phyloP scores from a whole-genome alignment of 1,140 invertebrate genomes.

The Chlorops oryzae region DNA sequence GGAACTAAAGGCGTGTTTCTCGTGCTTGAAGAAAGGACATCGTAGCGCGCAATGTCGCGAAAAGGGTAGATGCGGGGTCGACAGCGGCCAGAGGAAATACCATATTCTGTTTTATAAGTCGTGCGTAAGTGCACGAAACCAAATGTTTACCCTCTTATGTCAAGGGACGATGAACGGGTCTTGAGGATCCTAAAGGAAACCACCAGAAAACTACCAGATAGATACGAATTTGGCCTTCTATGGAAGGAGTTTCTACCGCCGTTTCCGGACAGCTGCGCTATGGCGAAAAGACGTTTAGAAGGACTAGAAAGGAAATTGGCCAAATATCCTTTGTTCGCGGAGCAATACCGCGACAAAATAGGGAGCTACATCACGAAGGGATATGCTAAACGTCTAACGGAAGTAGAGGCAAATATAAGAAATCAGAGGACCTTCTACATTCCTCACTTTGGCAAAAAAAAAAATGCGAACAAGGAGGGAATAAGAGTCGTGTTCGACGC shows the following conservation, averaged over 20 bases:
- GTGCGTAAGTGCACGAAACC: no score
- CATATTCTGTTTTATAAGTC: no score
- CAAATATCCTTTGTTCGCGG: neutral
- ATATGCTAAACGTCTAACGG: slow-evolving; percentile 12
- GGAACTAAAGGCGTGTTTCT: neutral
- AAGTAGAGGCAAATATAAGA: neutral
- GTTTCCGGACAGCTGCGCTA: slow-evolving; percentile 7
- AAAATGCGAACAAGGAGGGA: slow-evolving; percentile 22
- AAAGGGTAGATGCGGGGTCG: no score
- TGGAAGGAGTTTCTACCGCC: slow-evolving; percentile 10
- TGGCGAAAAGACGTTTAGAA: slow-evolving; percentile 2
- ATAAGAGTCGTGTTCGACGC: slow-evolving; percentile 26
- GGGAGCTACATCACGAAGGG: slow-evolving; percentile 12
- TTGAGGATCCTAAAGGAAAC: neutral
- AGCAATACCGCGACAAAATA: slow-evolving; percentile 14
- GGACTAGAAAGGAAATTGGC: slow-evolving; percentile 12
- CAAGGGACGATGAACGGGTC: neutral
- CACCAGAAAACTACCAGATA: neutral
- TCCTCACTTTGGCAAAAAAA: slow-evolving; percentile 26
- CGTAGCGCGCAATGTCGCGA: no score
- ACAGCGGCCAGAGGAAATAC: no score
- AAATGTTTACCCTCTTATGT: no score
- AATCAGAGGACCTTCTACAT: slow-evolving; percentile 16
- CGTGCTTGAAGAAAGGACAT: no score
- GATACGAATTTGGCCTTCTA: slow-evolving; percentile 12